Conservation (phyloP, 92 coral and sea anemone species). For the Pocillopora meandrina region DNA sequence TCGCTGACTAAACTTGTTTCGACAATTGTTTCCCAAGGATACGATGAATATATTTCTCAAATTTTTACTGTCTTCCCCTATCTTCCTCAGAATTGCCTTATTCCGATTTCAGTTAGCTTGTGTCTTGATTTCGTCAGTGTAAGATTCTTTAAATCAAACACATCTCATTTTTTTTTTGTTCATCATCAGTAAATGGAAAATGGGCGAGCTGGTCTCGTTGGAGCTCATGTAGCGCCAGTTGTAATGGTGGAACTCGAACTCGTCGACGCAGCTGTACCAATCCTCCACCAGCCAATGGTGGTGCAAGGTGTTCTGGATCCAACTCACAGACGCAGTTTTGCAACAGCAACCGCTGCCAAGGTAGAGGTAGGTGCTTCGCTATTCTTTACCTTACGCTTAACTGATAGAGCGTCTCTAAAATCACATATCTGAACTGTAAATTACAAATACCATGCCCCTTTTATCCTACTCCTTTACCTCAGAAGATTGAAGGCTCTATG, state of each 20-base stretch:
- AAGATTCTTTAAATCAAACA: no score
- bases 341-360: constrained; percentile 16
- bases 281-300: constrained; percentile 34
- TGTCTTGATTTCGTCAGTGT: neutral
- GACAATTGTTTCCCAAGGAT: no score
- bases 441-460: no score
- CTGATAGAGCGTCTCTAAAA: no score
- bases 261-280: constrained; percentile 43
- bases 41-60: no score
- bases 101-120: neutral
- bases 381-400: no score
- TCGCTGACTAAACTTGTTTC: no score
- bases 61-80: no score
- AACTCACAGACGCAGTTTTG: constrained; percentile 17
- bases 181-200: constrained; percentile 17
- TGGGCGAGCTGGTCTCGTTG: constrained; percentile 38
- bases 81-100: neutral
- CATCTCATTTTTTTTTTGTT: neutral
- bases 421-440: no score
- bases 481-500: no score
- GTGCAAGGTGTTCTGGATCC: constrained; percentile 8
- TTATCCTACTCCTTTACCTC: no score
- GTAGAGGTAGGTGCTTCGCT: constrained; percentile 3
- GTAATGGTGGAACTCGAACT: constrained; percentile 20
- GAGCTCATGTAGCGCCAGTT: constrained; percentile 22